phyloP scores from a whole-genome alignment of 2,113 vertebrate genomes.

The Cercocebus atys region DNA sequence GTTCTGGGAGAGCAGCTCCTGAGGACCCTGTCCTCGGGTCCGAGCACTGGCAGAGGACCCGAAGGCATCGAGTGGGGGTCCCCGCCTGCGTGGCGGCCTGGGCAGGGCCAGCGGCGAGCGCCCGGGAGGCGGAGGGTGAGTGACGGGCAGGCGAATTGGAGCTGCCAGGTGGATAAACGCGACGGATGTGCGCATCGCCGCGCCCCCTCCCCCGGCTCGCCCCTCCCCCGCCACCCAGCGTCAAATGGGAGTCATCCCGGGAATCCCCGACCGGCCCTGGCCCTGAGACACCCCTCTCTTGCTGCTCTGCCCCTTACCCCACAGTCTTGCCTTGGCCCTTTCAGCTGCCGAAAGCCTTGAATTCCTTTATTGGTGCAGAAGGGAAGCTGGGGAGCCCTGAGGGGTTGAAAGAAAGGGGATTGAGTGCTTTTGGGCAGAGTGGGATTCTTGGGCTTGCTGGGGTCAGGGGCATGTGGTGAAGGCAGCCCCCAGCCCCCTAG shows the following conservation, averaged over 20 bases:
- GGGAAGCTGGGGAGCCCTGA: background rate
- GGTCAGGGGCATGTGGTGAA: background rate
- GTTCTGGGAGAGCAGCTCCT: background rate
- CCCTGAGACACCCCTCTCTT: background rate
- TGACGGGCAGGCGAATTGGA: conserved; percentile 65
- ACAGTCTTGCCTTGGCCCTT: background rate
- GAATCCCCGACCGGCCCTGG: background rate
- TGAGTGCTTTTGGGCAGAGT: background rate
- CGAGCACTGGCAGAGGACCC: background rate
- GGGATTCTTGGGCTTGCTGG: background rate
- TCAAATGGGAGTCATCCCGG: background rate
- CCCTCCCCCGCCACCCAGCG: background rate
- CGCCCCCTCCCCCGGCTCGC: background rate
- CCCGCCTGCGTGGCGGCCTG: background rate
- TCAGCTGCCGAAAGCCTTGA: background rate
- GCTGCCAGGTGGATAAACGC: conserved; percentile 74
- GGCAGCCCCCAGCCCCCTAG: background rate
- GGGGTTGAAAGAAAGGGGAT: background rate
- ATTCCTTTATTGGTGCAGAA: background rate
- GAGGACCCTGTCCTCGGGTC: background rate
- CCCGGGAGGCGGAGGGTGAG: conserved; percentile 56
- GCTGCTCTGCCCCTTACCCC: rapidly evolving
- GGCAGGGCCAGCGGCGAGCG: background rate
- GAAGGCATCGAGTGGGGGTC: background rate
- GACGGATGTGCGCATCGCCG: background rate